Conservation (phyloP, 2,113 vertebrate species). For the Carassius auratus region DNA sequence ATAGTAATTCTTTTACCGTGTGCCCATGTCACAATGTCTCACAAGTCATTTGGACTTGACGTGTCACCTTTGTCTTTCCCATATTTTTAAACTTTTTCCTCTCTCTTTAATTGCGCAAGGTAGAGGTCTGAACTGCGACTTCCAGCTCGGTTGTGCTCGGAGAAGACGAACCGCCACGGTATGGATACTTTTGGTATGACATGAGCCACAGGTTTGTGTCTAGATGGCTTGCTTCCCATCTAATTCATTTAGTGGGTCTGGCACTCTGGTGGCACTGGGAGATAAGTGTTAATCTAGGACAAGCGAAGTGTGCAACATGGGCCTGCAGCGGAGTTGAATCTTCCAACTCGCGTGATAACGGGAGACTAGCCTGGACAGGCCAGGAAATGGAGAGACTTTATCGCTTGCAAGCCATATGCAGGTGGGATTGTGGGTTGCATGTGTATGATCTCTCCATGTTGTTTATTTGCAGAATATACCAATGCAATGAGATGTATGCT, state of each 20-base stretch:
- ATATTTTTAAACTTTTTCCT: not conserved
- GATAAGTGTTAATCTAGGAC: slow-evolving; percentile 79
- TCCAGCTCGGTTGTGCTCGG: not conserved
- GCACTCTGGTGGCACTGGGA: slow-evolving; percentile 72
- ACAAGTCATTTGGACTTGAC: slow-evolving; percentile 24
- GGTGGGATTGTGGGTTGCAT: slow-evolving; percentile 20
- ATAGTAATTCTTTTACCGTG: slow-evolving; percentile 30
- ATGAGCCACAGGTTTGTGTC: slow-evolving; percentile 62
- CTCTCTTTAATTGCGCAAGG: not conserved
- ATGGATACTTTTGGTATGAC: slow-evolving; percentile 21
- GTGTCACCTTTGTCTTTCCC: slow-evolving; percentile 28
- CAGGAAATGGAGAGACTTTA: slow-evolving; percentile 65
- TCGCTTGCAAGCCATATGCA: slow-evolving; percentile 62
- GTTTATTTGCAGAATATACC: not conserved
- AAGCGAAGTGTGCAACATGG: slow-evolving; percentile 67
- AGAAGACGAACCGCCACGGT: slow-evolving; percentile 18
- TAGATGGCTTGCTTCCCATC: slow-evolving; percentile 65
- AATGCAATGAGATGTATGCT: not conserved
- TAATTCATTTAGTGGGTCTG: slow-evolving; percentile 73
- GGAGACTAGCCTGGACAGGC: slow-evolving; percentile 63
- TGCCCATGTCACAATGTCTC: slow-evolving; percentile 34
- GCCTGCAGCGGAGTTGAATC: slow-evolving; percentile 61
- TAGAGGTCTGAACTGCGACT: slow-evolving; percentile 9
- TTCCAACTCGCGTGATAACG: slow-evolving; percentile 64
- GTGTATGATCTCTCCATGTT: not conserved